Conservation (phyloP, 2,113 vertebrate species). For the Tenrec ecaudatus region DNA sequence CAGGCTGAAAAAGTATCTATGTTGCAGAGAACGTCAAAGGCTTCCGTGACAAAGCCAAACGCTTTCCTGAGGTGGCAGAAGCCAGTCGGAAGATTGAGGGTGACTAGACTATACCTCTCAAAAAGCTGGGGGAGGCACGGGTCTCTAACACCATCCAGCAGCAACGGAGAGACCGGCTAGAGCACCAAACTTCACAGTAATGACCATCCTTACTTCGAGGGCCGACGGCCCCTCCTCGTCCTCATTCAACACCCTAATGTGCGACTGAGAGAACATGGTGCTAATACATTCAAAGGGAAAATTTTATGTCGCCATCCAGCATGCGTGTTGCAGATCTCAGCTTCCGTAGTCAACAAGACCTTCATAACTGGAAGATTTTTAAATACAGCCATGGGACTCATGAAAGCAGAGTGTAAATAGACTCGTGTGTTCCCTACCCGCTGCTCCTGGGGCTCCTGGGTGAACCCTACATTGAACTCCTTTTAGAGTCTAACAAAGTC, state of each 20-base stretch:
- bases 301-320: not conserved
- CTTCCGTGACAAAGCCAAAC: not conserved
- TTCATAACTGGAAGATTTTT: not conserved
- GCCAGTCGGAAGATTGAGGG: not conserved
- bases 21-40: not conserved
- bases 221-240: not conserved
- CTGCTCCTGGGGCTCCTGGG: conserved; percentile 20
- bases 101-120: not conserved
- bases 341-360: not conserved
- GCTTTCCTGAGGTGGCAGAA: not conserved
- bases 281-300: not conserved
- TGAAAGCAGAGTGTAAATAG: conserved; percentile 42
- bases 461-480: conserved; percentile 26
- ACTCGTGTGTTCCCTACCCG: not conserved
- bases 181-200: not conserved
- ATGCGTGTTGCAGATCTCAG: not conserved
- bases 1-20: not conserved
- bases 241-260: not conserved
- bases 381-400: conserved; percentile 19
- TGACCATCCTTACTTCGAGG: too few species aligned
- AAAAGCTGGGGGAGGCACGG: not conserved
- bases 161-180: not conserved
- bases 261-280: not conserved
- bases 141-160: not conserved
- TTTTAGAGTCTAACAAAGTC: conserved; percentile 16